A percentile compares a stretch with the other conserved stretches of the same genome.
These are phyloP conservation scores for Vulpes lagopus DNA, from an alignment of 2,113 vertebrate species.

Conservation along the genomic window DNA sequence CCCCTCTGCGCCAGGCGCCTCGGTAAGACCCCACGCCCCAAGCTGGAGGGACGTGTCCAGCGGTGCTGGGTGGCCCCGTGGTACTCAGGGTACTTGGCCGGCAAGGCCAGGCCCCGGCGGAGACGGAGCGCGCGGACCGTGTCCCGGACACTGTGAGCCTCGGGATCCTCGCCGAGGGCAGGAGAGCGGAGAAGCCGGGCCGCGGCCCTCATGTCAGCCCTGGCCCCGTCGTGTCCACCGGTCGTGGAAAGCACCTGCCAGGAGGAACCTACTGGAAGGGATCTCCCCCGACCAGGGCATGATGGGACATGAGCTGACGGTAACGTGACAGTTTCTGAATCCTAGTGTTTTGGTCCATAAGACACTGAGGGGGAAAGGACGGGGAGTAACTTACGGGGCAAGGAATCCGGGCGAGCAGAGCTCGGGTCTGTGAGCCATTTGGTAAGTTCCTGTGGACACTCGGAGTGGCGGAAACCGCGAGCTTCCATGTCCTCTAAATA, in stretches of 20 bases:
- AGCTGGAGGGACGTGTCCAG: too few relatives aligned
- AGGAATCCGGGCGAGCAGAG: neutral
- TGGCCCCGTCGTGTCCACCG: too few relatives aligned
- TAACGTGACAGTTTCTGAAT: conserved; percentile 17
- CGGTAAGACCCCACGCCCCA: too few relatives aligned
- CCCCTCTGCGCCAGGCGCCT: too few relatives aligned
- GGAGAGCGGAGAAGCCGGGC: too few relatives aligned
- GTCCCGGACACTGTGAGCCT: too few relatives aligned
- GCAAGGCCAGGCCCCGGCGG: too few relatives aligned
- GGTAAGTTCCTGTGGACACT: neutral
- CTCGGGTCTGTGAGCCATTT: neutral
- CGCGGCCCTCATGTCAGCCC: too few relatives aligned
- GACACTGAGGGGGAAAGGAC: neutral
- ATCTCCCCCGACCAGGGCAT: neutral
- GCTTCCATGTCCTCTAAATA: neutral
- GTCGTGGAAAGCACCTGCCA: neutral
- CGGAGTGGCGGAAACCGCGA: neutral
- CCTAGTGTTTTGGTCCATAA: neutral
- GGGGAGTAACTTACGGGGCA: neutral
- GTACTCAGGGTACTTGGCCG: too few relatives aligned
- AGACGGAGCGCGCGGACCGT: too few relatives aligned
- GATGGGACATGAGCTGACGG: neutral
- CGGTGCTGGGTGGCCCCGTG: too few relatives aligned
- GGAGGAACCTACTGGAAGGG: neutral
- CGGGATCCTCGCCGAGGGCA: too few relatives aligned